phyloP scores from a whole-genome alignment of 1,140 invertebrate genomes.

The Carposina sasakii region DNA sequence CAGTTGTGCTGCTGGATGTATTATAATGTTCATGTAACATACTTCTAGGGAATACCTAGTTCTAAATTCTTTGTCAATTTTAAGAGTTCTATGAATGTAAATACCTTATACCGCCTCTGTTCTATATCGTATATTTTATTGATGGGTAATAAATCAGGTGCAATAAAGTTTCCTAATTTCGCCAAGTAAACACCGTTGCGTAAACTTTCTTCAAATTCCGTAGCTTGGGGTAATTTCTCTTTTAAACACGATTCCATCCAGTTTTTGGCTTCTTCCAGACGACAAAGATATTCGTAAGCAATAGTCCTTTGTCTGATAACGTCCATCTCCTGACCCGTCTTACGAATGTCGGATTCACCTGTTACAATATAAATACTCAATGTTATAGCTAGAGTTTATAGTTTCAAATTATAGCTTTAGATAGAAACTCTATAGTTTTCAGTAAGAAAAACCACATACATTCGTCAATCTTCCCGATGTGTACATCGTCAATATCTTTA shows the following conservation, averaged over 20 bases:
- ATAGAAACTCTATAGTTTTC: too few species aligned
- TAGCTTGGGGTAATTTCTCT: conserved; percentile 80
- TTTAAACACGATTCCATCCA: conserved; percentile 86
- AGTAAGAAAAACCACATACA: too few species aligned
- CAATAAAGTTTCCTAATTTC: conserved; percentile 83
- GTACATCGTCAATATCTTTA: too few species aligned
- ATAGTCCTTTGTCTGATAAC: conserved; percentile 81
- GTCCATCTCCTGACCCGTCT: conserved; percentile 84
- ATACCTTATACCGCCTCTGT: conserved; percentile 77
- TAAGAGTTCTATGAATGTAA: too few species aligned
- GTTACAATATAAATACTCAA: too few species aligned
- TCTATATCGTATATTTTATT: conserved; percentile 86
- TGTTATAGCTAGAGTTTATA: too few species aligned
- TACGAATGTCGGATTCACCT: conserved; percentile 63
- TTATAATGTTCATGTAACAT: too few species aligned
- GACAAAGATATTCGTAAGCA: conserved; percentile 89
- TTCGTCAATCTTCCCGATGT: too few species aligned
- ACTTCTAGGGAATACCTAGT: too few species aligned
- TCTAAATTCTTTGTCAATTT: too few species aligned
- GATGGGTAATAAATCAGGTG: conserved; percentile 78
- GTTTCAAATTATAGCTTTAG: too few species aligned
- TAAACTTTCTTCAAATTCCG: conserved; percentile 84
- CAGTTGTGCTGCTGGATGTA: too few species aligned
- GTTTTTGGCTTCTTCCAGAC: conserved; percentile 86
- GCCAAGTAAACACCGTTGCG: conserved; percentile 89